These are phyloP conservation scores for Strigops habroptila DNA, from an alignment of 2,113 vertebrate genomes.

Conservation along the genomic window DNA sequence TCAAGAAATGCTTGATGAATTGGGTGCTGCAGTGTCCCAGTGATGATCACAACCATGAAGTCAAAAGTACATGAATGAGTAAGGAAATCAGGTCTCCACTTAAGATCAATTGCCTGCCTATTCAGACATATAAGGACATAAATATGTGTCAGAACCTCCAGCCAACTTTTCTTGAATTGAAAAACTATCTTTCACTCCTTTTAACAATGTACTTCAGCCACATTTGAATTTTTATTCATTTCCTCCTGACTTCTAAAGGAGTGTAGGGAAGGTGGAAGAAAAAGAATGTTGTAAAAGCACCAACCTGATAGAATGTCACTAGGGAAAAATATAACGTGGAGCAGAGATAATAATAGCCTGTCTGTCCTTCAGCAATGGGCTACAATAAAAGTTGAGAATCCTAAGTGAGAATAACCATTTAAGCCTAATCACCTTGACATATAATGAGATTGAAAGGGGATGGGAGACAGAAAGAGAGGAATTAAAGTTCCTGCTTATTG, in stretches of 20 bases:
- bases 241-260: conserved; percentile 14
- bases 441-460: neutral
- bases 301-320: conserved; percentile 26
- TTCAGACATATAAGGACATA: neutral
- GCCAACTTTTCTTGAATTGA: neutral
- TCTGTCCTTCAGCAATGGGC: conserved; percentile 32
- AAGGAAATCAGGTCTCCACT: neutral
- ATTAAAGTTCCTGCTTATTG: conserved; percentile 9
- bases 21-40: neutral
- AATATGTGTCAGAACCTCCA: neutral
- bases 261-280: neutral
- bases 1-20: neutral
- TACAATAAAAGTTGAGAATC: conserved; percentile 16
- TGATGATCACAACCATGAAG: neutral
- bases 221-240: conserved; percentile 8
- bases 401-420: conserved; percentile 8
- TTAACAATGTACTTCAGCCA: neutral
- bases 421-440: conserved; percentile 20
- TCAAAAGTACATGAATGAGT: neutral
- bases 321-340: conserved; percentile 21
- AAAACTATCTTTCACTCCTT: neutral
- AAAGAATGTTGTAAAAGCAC: neutral
- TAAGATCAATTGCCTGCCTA: neutral
- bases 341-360: conserved; percentile 34
- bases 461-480: neutral